Evolutionary conservation across 2,113 vertebrate genomes (phyloP), one percentile per base, ranked within the genome.

Genomic region (Anser brachyrhynchus): DNA sequence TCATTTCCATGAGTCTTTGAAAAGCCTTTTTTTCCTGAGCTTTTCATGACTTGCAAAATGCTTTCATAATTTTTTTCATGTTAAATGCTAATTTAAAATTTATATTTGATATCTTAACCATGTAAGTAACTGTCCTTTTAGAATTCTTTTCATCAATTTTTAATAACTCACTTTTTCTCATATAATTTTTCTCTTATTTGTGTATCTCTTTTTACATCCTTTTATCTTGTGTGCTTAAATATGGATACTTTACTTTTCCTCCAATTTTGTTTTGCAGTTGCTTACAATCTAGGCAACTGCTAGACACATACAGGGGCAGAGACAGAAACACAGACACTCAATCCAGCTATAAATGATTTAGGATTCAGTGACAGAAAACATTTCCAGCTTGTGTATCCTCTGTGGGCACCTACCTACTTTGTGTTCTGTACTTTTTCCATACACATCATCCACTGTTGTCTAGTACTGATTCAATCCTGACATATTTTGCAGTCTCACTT

Each of bases 331-430:
- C 58, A 92, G 49, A 70, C 52, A 66, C 3, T 4, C 13, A 87
- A 55, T 59, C 37, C 25, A 73, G 28, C 33, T 76, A 6, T 31
- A 44, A 58, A 9, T 49, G 25, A 92, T 80, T 82, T 58, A 46
- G 11, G 9, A 90, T 84, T 96, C 72, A 87, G 66, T 57, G 72
- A 59, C 41, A 94, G 52, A 87, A 93, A 89, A 80, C 74, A 66
- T 77, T 92, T 89, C 46, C 72, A 94, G 15, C 51, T 22, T 52
- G 23, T 52, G 20, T 37, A 73, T 81, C 23, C 33, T 93, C 61
- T 61, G 20, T 84, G 41, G 62, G 12, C 23, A 91, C 10, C 13
- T 89, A n/a, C 52, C 87, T 65, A 46, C 33, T 92, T 33, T 80
- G 70, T 77, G 55, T 74, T 79, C 37, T 51, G 23, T 83, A 62